Conservation (phyloP, 2,113 vertebrate species). For the Morone saxatilis region DNA sequence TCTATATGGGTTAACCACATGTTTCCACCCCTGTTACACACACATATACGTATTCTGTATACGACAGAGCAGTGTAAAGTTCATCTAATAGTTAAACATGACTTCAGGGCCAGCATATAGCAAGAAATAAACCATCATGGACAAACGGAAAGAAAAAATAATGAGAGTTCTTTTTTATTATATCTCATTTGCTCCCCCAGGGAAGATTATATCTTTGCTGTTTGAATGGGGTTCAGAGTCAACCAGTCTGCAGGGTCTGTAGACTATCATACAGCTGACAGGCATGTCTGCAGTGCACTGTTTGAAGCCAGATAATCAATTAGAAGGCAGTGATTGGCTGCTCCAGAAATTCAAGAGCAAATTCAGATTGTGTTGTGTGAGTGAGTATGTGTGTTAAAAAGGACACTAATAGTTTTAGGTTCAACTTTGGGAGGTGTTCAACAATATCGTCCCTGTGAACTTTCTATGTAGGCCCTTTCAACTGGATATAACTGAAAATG, state of each 20-base stretch:
- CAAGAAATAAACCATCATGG: background rate
- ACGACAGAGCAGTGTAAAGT: background rate
- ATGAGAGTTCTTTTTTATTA: background rate
- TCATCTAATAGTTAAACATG: background rate
- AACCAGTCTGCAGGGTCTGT: background rate
- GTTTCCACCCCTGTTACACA: background rate
- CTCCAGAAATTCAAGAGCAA: background rate
- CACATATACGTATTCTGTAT: background rate
- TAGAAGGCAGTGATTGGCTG: background rate
- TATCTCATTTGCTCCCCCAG: background rate
- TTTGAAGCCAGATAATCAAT: background rate
- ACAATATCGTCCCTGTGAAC: background rate
- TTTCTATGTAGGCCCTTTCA: background rate
- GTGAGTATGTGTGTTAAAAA: background rate
- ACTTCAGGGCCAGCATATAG: background rate
- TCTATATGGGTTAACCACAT: conserved; percentile 21
- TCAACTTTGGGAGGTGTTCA: background rate
- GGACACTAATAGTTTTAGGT: background rate
- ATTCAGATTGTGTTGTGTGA: background rate
- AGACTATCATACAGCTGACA: background rate
- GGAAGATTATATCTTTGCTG: background rate
- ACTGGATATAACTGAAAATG: background rate
- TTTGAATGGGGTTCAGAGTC: background rate
- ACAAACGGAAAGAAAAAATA: background rate
- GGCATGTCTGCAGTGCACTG: background rate